phyloP scores from a whole-genome alignment of 2,113 vertebrate genomes.

The Hemicordylus capensis region DNA sequence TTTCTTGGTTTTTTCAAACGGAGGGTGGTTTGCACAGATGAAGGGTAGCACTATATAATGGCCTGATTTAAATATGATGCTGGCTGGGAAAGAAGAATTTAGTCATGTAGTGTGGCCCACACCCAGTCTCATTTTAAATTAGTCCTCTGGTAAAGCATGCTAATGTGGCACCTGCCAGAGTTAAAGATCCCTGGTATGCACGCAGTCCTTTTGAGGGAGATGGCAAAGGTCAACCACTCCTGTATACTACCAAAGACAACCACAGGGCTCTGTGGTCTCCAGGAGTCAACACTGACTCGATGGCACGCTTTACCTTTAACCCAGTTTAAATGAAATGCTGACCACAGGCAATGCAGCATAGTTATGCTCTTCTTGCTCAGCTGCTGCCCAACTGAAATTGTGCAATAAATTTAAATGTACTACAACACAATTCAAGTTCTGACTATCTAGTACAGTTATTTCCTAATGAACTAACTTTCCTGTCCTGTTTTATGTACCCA shows the following conservation, averaged over 20 bases:
- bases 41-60: not conserved
- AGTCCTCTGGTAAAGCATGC: not conserved
- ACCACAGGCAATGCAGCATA: too few species aligned
- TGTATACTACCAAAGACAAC: too few species aligned
- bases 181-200: not conserved
- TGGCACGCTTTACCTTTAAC: too few species aligned
- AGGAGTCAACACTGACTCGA: too few species aligned
- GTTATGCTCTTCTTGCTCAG: not conserved
- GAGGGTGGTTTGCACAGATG: not conserved
- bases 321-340: not conserved
- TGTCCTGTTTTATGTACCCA: not conserved
- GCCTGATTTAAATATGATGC: not conserved
- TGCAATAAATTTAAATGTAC: not conserved
- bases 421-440: not conserved
- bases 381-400: not conserved
- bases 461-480: not conserved
- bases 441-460: not conserved
- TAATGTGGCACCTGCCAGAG: not conserved
- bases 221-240: too few species aligned
- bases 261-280: too few species aligned
- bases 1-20: not conserved
- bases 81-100: not conserved
- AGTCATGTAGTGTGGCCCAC: not conserved
- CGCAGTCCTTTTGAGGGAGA: not conserved
- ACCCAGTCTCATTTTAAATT: not conserved